Conservation (phyloP, 2,888 invertebrate species). For the Drosophila infuscata region DNA sequence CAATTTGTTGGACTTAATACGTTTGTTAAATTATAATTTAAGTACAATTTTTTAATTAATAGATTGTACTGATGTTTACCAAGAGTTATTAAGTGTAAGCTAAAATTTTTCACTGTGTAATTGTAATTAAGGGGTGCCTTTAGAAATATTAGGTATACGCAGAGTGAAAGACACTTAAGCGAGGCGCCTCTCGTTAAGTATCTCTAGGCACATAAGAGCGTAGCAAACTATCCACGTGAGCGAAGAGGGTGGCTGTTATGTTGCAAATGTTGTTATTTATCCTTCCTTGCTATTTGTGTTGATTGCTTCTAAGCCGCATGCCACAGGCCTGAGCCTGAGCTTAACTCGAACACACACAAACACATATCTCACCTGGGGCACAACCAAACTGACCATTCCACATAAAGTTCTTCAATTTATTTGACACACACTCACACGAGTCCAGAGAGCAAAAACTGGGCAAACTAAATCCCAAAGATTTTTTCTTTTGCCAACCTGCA, state of each 20-base stretch:
- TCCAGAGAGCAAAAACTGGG: constrained; percentile 10
- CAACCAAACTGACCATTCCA: constrained; percentile 3
- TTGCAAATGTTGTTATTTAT: constrained; percentile 5
- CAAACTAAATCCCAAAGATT: constrained; percentile 15
- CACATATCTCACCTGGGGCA: constrained; percentile 19
- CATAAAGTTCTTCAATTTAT: constrained; percentile 33
- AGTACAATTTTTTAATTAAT: too few species aligned
- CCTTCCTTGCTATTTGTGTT: constrained; percentile 37
- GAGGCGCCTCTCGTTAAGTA: constrained; percentile 19
- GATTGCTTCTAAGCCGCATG: constrained; percentile 57
- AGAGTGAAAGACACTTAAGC: constrained; percentile 17
- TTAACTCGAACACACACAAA: constrained; percentile 48
- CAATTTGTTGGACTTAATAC: not conserved
- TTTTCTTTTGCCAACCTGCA: constrained; percentile 6
- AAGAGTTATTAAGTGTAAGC: too few species aligned
- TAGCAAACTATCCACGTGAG: constrained; percentile 14
- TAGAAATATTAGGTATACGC: constrained; percentile 16
- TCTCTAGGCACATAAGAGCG: constrained; percentile 8
- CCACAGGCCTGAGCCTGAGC: constrained; percentile 67
- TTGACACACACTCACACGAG: not conserved
- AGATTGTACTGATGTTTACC: too few species aligned
- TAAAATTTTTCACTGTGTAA: not conserved
- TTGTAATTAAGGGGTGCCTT: not conserved
- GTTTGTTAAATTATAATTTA: not conserved
- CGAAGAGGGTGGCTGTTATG: too few species aligned